phyloP scores from a whole-genome alignment of 2,797 vertebrate genomes.

The Pantherophis vulpinus region DNA sequence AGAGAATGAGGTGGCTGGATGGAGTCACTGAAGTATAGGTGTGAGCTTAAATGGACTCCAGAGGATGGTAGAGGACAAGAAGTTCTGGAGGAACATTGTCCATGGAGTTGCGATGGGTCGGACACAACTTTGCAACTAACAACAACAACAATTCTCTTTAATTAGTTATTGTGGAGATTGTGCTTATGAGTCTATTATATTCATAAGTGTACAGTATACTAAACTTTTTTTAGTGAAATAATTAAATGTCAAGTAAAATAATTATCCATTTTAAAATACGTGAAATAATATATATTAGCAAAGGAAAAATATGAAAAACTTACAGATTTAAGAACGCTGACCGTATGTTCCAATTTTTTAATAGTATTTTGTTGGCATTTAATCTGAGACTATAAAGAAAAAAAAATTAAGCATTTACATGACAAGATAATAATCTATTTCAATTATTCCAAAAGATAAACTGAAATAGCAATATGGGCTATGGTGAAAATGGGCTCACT shows the following conservation, averaged over 20 bases:
- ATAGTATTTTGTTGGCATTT: conserved; percentile 67
- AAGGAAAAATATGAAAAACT: conserved; percentile 45
- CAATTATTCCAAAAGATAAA: background rate
- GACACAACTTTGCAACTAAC: too few species aligned
- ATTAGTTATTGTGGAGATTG: background rate
- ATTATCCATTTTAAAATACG: background rate
- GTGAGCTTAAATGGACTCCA: too few species aligned
- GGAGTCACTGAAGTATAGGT: too few species aligned
- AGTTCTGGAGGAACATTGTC: too few species aligned
- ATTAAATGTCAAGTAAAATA: background rate
- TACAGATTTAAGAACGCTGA: conserved; percentile 67
- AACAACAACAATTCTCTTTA: background rate
- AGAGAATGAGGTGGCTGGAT: too few species aligned
- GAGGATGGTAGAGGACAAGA: too few species aligned
- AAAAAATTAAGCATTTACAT: conserved; percentile 4
- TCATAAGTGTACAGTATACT: background rate
- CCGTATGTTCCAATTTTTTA: conserved; percentile 60
- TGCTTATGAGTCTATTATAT: background rate
- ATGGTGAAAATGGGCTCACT: background rate
- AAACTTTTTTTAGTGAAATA: background rate
- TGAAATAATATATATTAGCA: background rate
- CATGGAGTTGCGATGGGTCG: too few species aligned
- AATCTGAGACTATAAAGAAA: conserved; percentile 64
- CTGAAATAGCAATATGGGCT: background rate
- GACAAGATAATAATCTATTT: conserved; percentile 4